Percentiles rank a stretch among this genome's conserved stretches.
These are phyloP conservation scores for Brotula barbata DNA, from an alignment of 2,797 vertebrate genomes.

Conservation along the genomic window DNA sequence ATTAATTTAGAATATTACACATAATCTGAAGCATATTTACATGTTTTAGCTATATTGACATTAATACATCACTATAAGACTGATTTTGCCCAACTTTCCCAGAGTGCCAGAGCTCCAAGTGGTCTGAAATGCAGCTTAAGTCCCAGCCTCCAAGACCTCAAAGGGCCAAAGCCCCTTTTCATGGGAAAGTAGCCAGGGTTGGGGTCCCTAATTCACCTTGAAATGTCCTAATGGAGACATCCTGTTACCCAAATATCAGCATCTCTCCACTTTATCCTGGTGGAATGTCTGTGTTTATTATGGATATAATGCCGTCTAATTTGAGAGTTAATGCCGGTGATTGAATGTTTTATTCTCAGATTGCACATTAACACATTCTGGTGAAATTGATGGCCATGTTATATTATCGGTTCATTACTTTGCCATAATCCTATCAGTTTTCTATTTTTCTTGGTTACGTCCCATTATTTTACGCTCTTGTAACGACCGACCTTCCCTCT, in stretches of 20 bases:
- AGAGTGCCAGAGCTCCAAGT: too few relatives aligned
- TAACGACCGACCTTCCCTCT: conserved; percentile 25
- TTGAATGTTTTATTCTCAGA: conserved; percentile 26
- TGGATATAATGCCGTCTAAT: conserved; percentile 32
- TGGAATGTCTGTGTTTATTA: conserved; percentile 63
- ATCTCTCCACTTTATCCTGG: conserved; percentile 44
- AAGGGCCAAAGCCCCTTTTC: conserved; percentile 32
- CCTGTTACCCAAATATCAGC: conserved; percentile 51
- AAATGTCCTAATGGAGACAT: conserved; percentile 68
- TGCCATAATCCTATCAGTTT: background rate
- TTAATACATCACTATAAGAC: too few relatives aligned
- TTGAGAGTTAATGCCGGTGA: conserved; percentile 19
- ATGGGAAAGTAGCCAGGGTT: conserved; percentile 63
- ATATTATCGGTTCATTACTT: background rate
- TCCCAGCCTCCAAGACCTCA: background rate
- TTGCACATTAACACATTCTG: conserved; percentile 1
- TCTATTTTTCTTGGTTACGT: conserved; percentile 22
- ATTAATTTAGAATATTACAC: background rate
- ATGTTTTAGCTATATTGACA: too few relatives aligned
- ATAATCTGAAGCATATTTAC: too few relatives aligned
- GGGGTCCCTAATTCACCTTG: conserved; percentile 67
- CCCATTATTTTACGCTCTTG: conserved; percentile 6
- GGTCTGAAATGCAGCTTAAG: too few relatives aligned
- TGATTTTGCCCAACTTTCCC: too few relatives aligned
- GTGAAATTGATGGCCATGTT: background rate